phyloP scores from a whole-genome alignment of 2,888 invertebrate genomes.

The Chirona hameri region DNA sequence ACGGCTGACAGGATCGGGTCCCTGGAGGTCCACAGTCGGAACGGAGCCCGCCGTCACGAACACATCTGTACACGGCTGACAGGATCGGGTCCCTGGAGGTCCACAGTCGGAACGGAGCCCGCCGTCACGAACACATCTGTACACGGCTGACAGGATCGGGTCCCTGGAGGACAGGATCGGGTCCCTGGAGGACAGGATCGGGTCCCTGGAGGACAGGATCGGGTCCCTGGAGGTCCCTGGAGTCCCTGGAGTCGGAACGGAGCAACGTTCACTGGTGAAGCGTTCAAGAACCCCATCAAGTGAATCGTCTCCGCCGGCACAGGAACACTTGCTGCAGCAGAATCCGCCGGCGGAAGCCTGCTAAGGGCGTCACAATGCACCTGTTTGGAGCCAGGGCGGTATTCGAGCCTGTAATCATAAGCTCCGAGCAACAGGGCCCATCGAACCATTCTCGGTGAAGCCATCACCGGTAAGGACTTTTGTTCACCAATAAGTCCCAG shows the following conservation, averaged over 20 bases:
- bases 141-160: background rate
- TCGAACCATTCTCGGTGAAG: background rate
- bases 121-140: background rate
- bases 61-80: background rate
- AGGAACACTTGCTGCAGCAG: background rate
- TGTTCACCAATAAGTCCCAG: background rate
- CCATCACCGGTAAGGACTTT: background rate
- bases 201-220: too few relatives aligned
- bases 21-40: background rate
- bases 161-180: background rate
- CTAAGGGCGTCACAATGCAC: background rate
- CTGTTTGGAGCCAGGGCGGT: background rate
- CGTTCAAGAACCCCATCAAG: background rate
- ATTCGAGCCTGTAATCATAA: background rate
- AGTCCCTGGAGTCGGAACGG: too few relatives aligned
- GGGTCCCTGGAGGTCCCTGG: too few relatives aligned
- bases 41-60: background rate
- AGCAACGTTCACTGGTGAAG: background rate
- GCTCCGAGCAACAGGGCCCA: background rate
- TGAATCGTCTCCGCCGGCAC: background rate
- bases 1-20: background rate
- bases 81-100: background rate
- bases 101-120: background rate
- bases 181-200: background rate
- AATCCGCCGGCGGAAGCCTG: background rate